Conservation (phyloP, 2,888 invertebrate species). For the Ceramica pisi region DNA sequence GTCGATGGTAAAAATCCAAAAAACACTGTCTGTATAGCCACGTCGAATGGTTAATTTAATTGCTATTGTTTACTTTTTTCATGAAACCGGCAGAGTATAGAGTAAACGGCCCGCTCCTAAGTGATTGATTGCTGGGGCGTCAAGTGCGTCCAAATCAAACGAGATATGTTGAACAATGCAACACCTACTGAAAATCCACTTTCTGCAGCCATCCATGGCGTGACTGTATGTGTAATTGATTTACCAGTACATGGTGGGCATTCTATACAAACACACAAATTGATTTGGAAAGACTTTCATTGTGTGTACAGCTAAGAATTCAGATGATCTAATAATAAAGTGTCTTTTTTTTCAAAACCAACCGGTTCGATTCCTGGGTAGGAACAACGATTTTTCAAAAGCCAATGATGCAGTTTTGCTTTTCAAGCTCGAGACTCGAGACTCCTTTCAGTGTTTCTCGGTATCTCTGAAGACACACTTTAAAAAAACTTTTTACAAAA, state of each 20-base stretch:
- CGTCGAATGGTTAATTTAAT: background rate
- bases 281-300: too few relatives aligned
- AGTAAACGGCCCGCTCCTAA: background rate
- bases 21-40: background rate
- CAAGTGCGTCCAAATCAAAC: background rate
- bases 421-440: too few relatives aligned
- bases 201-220: background rate
- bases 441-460: too few relatives aligned
- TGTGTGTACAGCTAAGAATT: background rate
- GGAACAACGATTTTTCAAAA: too few relatives aligned
- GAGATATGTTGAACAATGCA: background rate
- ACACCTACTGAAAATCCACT: too few relatives aligned
- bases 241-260: background rate
- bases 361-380: too few relatives aligned
- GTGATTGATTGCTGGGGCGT: background rate
- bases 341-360: too few relatives aligned
- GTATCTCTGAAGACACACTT: too few relatives aligned
- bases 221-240: background rate
- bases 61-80: background rate
- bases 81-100: too few relatives aligned
- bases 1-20: too few relatives aligned
- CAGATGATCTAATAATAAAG: background rate
- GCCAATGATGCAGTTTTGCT: too few relatives aligned
- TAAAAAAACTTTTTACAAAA: too few relatives aligned
- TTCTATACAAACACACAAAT: background rate